phyloP scores from a whole-genome alignment of 2,797 vertebrate genomes.

The Ciconia nigra region DNA sequence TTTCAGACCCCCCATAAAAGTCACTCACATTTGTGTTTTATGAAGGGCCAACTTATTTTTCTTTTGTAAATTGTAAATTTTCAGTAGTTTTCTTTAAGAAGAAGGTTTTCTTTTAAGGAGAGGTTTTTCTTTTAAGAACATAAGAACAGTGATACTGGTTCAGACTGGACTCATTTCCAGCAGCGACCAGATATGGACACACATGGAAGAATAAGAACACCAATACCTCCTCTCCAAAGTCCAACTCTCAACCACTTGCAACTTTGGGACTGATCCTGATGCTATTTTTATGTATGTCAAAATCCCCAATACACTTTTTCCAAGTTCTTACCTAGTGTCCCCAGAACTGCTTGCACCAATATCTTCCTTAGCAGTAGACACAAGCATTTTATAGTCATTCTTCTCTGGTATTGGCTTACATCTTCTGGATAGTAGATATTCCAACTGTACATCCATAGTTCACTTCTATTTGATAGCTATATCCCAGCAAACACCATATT shows the following conservation, averaged over 20 bases:
- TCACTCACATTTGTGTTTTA: background rate
- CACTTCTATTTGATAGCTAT: background rate
- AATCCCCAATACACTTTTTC: background rate
- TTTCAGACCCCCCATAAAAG: background rate
- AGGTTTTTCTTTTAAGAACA: background rate
- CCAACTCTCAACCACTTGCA: background rate
- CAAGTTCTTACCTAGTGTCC: background rate
- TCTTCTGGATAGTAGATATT: background rate
- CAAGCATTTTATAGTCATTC: background rate
- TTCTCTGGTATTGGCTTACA: no score
- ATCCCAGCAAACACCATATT: background rate
- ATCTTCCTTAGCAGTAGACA: background rate
- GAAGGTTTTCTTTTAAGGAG: background rate
- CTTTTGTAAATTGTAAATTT: background rate
- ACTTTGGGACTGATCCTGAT: background rate
- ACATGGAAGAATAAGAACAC: background rate
- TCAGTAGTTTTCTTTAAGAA: background rate
- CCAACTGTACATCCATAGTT: background rate
- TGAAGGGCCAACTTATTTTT: background rate
- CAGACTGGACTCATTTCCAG: background rate
- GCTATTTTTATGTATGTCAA: background rate
- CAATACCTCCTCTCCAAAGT: background rate
- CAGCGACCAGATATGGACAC: background rate
- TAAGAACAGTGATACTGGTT: background rate
- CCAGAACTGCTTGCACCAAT: background rate